Percentiles rank a stretch among this genome's conserved stretches.
Conservation (phyloP, 1,140 invertebrate species). For the Euwallacea similis region DNA sequence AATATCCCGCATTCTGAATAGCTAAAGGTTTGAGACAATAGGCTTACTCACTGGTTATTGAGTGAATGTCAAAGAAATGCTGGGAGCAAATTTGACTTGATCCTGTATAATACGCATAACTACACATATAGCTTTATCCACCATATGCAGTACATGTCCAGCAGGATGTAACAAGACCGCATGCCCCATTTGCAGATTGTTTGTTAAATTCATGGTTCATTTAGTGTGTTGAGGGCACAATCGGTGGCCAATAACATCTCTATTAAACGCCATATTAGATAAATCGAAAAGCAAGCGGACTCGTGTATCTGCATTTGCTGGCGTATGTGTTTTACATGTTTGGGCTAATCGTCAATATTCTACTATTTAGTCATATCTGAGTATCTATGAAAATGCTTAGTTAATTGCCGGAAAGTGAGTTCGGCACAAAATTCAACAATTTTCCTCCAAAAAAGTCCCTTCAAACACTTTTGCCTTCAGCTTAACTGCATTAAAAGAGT, state of each 20-base stretch:
- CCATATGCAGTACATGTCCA: slow-evolving; percentile 4
- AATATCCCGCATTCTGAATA: too few species aligned
- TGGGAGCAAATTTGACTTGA: too few species aligned
- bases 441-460: background rate
- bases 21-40: too few species aligned
- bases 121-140: slow-evolving; percentile 5
- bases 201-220: slow-evolving; percentile 31
- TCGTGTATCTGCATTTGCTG: background rate
- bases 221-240: slow-evolving; percentile 15
- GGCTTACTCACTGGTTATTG: too few species aligned
- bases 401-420: too few species aligned
- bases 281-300: slow-evolving; percentile 9
- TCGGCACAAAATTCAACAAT: too few species aligned
- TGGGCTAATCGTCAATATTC: too few species aligned
- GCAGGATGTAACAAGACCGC: slow-evolving; percentile 15
- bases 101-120: too few species aligned
- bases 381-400: too few species aligned
- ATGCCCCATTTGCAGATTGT: slow-evolving; percentile 24
- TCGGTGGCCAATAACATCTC: slow-evolving; percentile 12
- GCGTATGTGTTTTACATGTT: too few species aligned
- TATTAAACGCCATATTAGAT: slow-evolving; percentile 23
- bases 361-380: too few species aligned
- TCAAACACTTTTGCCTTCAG: slow-evolving; percentile 1
- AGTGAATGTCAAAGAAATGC: too few species aligned
- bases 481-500: slow-evolving; percentile 17